Evolutionary conservation across 2,797 vertebrate genomes (phyloP), one percentile per base, ranked within the genome.

Genomic region (Muscicapa striata): DNA sequence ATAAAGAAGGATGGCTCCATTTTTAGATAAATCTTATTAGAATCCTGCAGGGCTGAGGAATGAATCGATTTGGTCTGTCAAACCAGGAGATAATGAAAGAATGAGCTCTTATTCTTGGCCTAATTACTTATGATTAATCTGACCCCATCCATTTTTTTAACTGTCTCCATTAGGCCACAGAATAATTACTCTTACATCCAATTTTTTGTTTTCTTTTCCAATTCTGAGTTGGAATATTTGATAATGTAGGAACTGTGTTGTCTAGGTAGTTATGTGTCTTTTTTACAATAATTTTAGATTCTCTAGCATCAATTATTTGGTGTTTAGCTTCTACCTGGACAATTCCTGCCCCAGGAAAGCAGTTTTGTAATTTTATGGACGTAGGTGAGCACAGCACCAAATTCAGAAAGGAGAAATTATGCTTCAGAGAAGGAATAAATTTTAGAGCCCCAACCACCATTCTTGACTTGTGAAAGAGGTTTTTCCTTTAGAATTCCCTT

Each of bases 11-110:
- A 55, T 20, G 38, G 51, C n/a, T 92, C 43, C 54, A 32, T 67
- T 82, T 92, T 93, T 82, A 91, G 51, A 86, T 88, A 92, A 90
- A 95, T 96, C 77, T 93, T 89, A 29, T 87, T 93, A 96, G 59
- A 69, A 68, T 67, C 64, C 51, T 94, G 52, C 66, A 84, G 76
- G 61, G 55, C 86, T 95, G 79, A 95, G 68, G 67, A 91, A 75
- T 79, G 11, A 45, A 54, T 93, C 6, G 20, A 92, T 73, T 75
- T 69, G 27, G 30, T 72, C 84, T 93, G 78, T 90, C 92, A 94
- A 91, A 90, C 55, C 51, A 83, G 66, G 32, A 95, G 69, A 69
- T 94, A 93, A 89, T 93, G 76, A 92, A 94, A 79, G 88, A 89
- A 93, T 88, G 63, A 84, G 68, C 73, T 93, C 84, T 92, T 66